These are phyloP conservation scores for Acronicta leporina DNA, from an alignment of 2,888 invertebrate genomes.

Conservation along the genomic window DNA sequence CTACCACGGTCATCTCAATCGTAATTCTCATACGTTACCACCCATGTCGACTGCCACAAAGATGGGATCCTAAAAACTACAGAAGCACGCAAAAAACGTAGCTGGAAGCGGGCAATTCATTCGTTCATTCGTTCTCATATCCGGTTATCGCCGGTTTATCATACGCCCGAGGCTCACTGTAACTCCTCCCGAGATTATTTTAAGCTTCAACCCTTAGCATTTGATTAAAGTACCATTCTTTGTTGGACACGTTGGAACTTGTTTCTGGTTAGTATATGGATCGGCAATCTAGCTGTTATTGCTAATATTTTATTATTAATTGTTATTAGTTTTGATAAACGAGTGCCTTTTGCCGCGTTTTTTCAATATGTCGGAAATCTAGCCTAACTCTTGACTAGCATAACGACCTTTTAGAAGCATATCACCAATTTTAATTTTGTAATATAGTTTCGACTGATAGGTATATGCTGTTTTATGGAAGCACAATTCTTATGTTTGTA, in stretches of 20 bases:
- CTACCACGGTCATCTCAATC: constrained; percentile 29
- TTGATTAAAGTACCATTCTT: constrained; percentile 81
- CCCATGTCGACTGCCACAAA: constrained; percentile 49
- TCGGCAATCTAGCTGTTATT: constrained; percentile 43
- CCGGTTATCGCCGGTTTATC: constrained; percentile 87
- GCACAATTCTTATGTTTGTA: too few species aligned
- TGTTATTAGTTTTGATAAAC: too few species aligned
- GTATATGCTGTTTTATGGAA: too few species aligned
- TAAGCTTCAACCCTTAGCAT: constrained; percentile 84
- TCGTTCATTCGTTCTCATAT: constrained; percentile 83
- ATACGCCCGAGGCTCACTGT: constrained; percentile 79
- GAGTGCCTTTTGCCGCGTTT: too few species aligned
- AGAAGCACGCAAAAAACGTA: constrained; percentile 78
- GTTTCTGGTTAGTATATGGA: constrained; percentile 40
- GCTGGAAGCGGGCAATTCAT: constrained; percentile 84
- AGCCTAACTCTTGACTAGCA: too few species aligned
- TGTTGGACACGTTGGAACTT: constrained; percentile 54
- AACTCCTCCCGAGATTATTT: constrained; percentile 83
- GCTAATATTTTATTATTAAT: too few species aligned
- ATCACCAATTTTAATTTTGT: neutral
- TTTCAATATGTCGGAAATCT: too few species aligned
- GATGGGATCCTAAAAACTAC: constrained; percentile 66
- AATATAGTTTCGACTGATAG: neutral
- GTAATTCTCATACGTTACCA: constrained; percentile 14
- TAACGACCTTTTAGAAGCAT: constrained; percentile 14